Evolutionary conservation across 2,888 invertebrate genomes (phyloP).

Genomic region (Drosophila pseudotalamancana): DNA sequence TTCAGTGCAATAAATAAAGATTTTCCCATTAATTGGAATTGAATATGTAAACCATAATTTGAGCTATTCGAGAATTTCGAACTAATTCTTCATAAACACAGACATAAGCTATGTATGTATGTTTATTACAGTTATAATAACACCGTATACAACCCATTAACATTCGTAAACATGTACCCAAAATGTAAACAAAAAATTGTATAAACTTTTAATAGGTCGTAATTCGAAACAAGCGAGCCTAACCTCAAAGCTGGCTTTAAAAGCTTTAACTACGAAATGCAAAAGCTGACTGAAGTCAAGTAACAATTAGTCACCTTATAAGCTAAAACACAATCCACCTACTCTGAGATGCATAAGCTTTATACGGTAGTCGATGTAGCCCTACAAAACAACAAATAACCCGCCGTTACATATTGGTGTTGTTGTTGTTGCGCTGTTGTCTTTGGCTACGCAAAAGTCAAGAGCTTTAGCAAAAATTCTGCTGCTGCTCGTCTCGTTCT

Average conservation of each 20-base stretch:
- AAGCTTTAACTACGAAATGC: background rate
- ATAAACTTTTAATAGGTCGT: background rate
- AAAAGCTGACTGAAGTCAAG: no score
- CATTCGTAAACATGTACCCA: background rate
- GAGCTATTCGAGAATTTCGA: background rate
- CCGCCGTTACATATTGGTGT: slow-evolving; percentile 16
- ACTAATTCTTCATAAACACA: background rate
- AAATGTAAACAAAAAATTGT: background rate
- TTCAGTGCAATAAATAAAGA: background rate
- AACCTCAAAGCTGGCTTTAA: background rate
- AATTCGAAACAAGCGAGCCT: background rate
- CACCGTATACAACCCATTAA: background rate
- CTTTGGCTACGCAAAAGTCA: slow-evolving; percentile 9
- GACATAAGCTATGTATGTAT: background rate
- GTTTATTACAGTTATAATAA: background rate
- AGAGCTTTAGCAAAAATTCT: slow-evolving; percentile 22
- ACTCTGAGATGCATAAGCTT: background rate
- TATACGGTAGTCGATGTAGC: background rate
- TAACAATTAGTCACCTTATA: background rate
- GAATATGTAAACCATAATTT: background rate
- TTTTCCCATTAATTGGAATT: background rate
- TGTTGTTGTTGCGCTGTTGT: slow-evolving; percentile 30
- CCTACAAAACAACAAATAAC: background rate
- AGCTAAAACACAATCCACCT: background rate
- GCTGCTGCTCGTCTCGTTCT: background rate